Evolutionary conservation across 2,888 invertebrate species (phyloP).

Genomic region (Stictocephala bisonia): DNA sequence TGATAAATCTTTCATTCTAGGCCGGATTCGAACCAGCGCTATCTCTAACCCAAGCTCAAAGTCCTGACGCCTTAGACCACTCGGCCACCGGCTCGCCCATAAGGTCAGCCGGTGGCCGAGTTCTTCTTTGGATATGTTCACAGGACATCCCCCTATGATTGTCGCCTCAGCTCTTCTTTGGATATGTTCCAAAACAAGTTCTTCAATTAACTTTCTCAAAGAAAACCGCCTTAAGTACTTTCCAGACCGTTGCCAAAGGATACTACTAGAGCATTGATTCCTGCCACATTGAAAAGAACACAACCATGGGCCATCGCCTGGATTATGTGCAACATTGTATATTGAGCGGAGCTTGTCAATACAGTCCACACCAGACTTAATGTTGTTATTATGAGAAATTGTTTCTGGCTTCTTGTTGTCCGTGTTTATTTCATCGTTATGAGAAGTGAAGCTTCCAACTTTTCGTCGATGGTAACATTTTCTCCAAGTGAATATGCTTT

Average conservation of each 20-base stretch:
- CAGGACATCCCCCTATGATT: too few relatives aligned
- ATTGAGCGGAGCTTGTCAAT: constrained; percentile 48
- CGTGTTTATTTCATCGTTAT: constrained; percentile 35
- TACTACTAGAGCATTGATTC: constrained; percentile 49
- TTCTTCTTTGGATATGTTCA: too few relatives aligned
- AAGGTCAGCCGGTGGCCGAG: too few relatives aligned
- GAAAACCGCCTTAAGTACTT: constrained; percentile 39
- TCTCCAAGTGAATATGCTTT: constrained; percentile 51
- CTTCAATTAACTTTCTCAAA: constrained; percentile 41
- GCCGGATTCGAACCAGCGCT: too few relatives aligned
- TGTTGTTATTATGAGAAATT: constrained; percentile 48
- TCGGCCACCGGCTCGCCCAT: too few relatives aligned
- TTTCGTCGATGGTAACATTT: constrained; percentile 58
- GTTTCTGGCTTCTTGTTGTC: constrained; percentile 49
- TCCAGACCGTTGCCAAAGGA: constrained; percentile 41
- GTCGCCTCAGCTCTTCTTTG: too few relatives aligned
- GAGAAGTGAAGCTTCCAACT: constrained; percentile 54
- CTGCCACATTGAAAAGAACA: constrained; percentile 49
- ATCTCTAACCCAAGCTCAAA: too few relatives aligned
- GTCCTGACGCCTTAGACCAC: too few relatives aligned
- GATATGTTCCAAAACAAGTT: constrained; percentile 46
- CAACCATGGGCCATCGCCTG: constrained; percentile 51
- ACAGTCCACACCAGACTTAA: constrained; percentile 43
- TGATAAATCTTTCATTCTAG: too few relatives aligned
- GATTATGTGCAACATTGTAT: constrained; percentile 47